phyloP scores from a whole-genome alignment of 2,888 invertebrate species.

The Suillia variegata region DNA sequence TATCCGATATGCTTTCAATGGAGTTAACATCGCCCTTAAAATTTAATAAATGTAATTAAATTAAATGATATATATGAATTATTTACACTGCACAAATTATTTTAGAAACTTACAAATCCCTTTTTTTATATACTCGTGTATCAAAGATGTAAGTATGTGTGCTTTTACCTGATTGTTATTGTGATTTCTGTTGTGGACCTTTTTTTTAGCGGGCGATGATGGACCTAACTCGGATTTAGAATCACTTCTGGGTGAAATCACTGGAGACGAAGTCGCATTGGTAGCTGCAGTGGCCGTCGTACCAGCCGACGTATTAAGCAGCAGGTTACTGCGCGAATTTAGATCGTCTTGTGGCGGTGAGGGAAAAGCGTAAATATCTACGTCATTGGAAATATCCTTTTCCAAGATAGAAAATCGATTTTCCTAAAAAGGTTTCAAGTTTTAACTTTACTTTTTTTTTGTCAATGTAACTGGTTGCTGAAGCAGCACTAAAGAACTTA shows the following conservation, averaged over 20 bases:
- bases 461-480: too few relatives aligned
- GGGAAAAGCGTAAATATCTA: conserved; percentile 40
- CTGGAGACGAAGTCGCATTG: conserved; percentile 36
- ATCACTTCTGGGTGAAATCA: conserved; percentile 28
- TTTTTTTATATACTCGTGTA: too few relatives aligned
- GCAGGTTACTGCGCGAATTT: conserved; percentile 21
- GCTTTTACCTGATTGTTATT: conserved; percentile 48
- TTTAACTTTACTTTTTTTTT: too few relatives aligned
- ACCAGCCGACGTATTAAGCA: conserved; percentile 43
- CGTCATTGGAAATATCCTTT: conserved; percentile 29
- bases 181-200: conserved; percentile 39
- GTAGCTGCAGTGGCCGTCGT: conserved; percentile 46
- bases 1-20: conserved; percentile 51
- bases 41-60: neutral
- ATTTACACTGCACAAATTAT: too few relatives aligned
- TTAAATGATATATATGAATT: too few relatives aligned
- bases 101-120: too few relatives aligned
- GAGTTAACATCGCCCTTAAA: conserved; percentile 56
- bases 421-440: conserved; percentile 17
- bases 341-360: conserved; percentile 33
- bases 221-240: conserved; percentile 21
- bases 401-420: conserved; percentile 34
- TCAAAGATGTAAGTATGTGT: too few relatives aligned
- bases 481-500: too few relatives aligned
- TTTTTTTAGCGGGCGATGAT: conserved; percentile 34